Percentiles rank a stretch among this genome's conserved stretches.
phyloP scores from a whole-genome alignment of 2,888 invertebrate species.

The Tetanocera ferruginea region DNA sequence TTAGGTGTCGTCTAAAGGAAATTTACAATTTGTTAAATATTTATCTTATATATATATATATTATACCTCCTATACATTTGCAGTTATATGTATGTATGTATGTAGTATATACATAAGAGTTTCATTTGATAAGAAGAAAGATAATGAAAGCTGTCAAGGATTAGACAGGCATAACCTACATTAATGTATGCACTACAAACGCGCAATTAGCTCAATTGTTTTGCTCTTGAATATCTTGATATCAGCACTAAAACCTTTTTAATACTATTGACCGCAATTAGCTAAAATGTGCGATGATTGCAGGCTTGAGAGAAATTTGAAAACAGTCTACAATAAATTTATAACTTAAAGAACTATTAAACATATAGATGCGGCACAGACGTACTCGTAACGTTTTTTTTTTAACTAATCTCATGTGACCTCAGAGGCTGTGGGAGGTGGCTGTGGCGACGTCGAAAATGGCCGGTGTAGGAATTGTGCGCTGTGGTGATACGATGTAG shows the following conservation, averaged over 20 bases:
- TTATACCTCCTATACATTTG: neutral
- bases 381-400: neutral
- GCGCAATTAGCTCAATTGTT: no score
- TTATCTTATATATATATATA: neutral
- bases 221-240: no score
- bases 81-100: slow-evolving; percentile 1
- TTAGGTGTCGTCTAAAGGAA: no score
- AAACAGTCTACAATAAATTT: neutral
- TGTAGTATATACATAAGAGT: neutral
- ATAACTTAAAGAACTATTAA: neutral
- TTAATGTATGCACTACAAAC: no score
- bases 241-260: no score
- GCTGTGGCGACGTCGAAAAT: slow-evolving; percentile 54
- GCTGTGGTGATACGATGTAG: slow-evolving; percentile 59
- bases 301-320: neutral
- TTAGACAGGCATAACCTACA: no score
- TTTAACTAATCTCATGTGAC: slow-evolving; percentile 51
- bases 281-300: neutral
- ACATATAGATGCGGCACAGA: slow-evolving; percentile 8
- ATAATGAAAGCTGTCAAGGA: no score
- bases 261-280: no score
- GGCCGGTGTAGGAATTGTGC: slow-evolving; percentile 65
- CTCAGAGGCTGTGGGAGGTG: slow-evolving; percentile 52
- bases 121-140: no score
- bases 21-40: neutral